Conservation (phyloP, 2,797 vertebrate species). For the Myotis findleyi region DNA sequence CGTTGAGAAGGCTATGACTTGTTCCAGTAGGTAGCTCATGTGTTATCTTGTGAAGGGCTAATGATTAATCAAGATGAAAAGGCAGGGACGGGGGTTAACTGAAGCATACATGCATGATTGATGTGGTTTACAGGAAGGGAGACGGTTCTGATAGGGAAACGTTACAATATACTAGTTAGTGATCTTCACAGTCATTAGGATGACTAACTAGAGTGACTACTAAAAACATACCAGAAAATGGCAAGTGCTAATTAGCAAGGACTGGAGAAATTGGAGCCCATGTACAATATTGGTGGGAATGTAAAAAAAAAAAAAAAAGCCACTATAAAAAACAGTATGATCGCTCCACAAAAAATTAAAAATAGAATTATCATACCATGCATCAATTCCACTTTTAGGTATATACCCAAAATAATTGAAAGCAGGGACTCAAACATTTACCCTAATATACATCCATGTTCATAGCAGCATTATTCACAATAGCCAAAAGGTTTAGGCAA, state of each 20-base stretch:
- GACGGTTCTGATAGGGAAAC: background rate
- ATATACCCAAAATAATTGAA: background rate
- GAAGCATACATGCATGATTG: background rate
- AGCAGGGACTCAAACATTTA: background rate
- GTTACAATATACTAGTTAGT: background rate
- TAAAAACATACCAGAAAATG: background rate
- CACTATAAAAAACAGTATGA: background rate
- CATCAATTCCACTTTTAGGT: background rate
- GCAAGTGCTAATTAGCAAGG: background rate
- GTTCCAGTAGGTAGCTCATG: background rate
- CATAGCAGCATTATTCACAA: background rate
- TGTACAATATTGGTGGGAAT: background rate
- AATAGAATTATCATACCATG: background rate
- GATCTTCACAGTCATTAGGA: background rate
- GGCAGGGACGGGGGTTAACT: background rate
- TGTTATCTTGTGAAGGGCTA: background rate
- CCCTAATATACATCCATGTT: background rate
- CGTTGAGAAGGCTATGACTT: background rate
- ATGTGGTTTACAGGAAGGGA: background rate
- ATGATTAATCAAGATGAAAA: constrained; percentile 2
- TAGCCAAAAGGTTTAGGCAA: background rate
- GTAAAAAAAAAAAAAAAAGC: background rate
- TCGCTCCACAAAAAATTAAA: background rate
- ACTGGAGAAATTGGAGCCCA: background rate
- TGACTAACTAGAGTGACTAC: background rate